Percentiles rank a stretch among this genome's conserved stretches.
These are phyloP conservation scores for Drosophila pseudotakahashii DNA, from an alignment of 2,888 invertebrate genomes.

Conservation along the genomic window DNA sequence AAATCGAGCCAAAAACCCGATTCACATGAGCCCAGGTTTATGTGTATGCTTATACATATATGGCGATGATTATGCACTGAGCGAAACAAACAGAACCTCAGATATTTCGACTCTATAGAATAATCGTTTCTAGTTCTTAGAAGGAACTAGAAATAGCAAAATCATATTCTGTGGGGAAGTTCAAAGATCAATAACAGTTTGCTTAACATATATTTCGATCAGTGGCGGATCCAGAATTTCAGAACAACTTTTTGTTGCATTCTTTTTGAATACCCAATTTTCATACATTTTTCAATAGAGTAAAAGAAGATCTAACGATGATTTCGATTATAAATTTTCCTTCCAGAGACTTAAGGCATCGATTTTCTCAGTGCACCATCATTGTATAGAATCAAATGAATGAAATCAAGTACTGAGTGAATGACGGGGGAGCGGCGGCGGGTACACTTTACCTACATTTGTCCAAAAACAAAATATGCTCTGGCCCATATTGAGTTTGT, in stretches of 20 bases:
- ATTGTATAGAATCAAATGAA: conserved; percentile 53
- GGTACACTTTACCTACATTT: conserved; percentile 48
- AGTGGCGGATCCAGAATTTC: too few species aligned
- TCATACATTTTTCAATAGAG: too few species aligned
- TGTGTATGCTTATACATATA: not conserved
- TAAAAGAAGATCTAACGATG: too few species aligned
- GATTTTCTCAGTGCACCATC: conserved; percentile 3
- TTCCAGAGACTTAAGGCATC: not conserved
- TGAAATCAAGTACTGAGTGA: conserved; percentile 63
- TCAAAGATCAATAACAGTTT: too few species aligned
- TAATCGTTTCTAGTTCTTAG: too few species aligned
- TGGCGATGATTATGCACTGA: conserved; percentile 2
- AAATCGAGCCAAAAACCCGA: conserved; percentile 18
- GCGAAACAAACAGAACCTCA: not conserved
- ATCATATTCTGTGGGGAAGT: too few species aligned
- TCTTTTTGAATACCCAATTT: too few species aligned
- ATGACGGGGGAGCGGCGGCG: conserved; percentile 3
- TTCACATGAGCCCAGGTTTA: not conserved
- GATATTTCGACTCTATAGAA: too few species aligned
- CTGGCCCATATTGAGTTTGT: conserved; percentile 33
- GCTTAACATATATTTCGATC: too few species aligned
- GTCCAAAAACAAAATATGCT: conserved; percentile 14
- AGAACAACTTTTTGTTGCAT: too few species aligned
- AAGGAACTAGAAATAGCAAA: too few species aligned
- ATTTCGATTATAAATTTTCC: not conserved